phyloP scores from a whole-genome alignment of 2,113 vertebrate genomes.

The Labeo rohita region DNA sequence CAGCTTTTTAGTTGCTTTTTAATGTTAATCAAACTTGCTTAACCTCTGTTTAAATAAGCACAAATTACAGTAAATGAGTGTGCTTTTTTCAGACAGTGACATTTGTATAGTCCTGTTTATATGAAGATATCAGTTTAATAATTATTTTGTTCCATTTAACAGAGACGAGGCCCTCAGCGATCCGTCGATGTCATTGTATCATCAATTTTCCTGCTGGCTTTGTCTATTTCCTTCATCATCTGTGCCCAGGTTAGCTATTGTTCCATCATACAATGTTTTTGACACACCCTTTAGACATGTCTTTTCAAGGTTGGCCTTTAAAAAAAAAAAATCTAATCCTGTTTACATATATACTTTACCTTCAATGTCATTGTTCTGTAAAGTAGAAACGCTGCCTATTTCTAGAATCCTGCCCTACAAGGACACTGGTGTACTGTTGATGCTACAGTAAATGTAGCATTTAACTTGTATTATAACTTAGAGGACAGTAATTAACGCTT shows the following conservation, averaged over 20 bases:
- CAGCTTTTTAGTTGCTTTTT: neutral
- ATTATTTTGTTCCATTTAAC: conserved; percentile 48
- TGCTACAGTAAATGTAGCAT: too few species aligned
- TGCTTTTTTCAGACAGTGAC: neutral
- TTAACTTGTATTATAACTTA: too few species aligned
- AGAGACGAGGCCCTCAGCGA: conserved; percentile 95
- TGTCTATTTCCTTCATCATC: conserved; percentile 94
- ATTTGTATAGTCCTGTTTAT: neutral
- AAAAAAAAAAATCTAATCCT: neutral
- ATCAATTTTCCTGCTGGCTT: conserved; percentile 89
- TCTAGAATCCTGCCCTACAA: neutral
- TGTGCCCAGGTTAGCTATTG: conserved; percentile 90
- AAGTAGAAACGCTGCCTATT: neutral
- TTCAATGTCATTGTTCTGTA: neutral
- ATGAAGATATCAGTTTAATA: neutral
- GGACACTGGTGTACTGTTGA: too few species aligned
- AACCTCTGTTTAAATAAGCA: conserved; percentile 1
- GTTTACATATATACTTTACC: neutral
- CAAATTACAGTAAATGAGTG: neutral
- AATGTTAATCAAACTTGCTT: neutral
- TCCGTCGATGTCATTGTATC: conserved; percentile 98
- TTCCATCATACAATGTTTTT: neutral
- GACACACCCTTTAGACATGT: neutral
- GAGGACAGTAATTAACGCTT: too few species aligned
- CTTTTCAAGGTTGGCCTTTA: neutral